Conservation (phyloP, 2,888 invertebrate genomes). For the Temnothorax unifasciatus region DNA sequence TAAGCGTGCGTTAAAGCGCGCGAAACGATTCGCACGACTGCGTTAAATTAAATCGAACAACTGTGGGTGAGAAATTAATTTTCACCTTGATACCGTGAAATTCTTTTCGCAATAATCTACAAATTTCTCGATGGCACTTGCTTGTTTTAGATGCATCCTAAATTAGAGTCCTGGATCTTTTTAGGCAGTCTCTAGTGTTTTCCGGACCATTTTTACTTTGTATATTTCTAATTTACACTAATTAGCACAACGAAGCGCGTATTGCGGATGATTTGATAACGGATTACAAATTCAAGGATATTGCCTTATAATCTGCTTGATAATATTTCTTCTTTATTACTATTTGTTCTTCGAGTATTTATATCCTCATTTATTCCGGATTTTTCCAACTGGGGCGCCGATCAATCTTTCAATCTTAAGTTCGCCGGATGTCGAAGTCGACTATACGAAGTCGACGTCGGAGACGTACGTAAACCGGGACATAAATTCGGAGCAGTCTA, state of each 20-base stretch:
- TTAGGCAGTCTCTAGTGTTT: neutral
- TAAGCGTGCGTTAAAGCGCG: conserved; percentile 32
- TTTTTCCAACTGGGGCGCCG: neutral
- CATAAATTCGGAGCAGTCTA: conserved; percentile 35
- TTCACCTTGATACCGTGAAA: neutral
- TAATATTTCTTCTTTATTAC: neutral
- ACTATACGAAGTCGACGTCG: neutral
- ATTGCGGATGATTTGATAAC: neutral
- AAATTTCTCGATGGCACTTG: neutral
- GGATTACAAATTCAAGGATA: neutral
- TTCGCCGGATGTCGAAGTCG: neutral
- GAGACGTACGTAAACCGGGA: neutral
- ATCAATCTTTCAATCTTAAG: conserved; percentile 4
- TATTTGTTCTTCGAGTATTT: neutral
- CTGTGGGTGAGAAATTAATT: neutral
- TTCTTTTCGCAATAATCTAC: neutral
- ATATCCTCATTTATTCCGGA: neutral
- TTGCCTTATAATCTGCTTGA: neutral
- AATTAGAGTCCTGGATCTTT: neutral
- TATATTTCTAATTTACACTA: neutral
- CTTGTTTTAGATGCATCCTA: neutral
- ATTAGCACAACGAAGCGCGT: neutral
- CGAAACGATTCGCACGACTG: conserved; percentile 6
- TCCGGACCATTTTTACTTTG: neutral
- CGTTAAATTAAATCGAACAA: conserved; percentile 16